phyloP scores from a whole-genome alignment of 2,888 invertebrate genomes.

The Operophtera brumata region DNA sequence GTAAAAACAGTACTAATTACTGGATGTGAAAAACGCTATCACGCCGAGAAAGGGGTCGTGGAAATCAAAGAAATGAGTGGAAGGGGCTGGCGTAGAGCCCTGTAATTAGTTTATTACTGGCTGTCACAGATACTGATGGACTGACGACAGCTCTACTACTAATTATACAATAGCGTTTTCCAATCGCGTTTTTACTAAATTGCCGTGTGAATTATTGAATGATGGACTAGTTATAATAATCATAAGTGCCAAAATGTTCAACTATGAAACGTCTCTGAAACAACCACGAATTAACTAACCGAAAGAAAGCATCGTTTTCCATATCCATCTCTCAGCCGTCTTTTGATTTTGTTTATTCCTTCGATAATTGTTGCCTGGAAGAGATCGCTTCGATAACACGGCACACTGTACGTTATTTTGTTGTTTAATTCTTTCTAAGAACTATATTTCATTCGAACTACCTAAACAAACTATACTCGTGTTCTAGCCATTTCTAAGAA shows the following conservation, averaged over 20 bases:
- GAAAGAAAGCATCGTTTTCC: no score
- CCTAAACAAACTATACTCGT: no score
- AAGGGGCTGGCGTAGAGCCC: conserved; percentile 59
- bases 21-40: conserved; percentile 52
- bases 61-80: conserved; percentile 75
- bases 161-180: conserved; percentile 43
- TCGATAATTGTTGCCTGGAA: no score
- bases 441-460: no score
- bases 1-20: conserved; percentile 50
- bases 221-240: background rate
- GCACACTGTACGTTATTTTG: no score
- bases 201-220: conserved; percentile 24
- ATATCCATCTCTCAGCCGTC: no score
- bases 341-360: no score
- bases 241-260: background rate
- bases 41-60: conserved; percentile 37
- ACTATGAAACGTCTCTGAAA: background rate
- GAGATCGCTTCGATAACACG: no score
- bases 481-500: no score
- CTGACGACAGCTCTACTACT: conserved; percentile 55
- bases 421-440: no score
- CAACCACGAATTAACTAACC: no score
- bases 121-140: conserved; percentile 54
- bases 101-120: conserved; percentile 71
- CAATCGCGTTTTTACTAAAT: conserved; percentile 25